A percentile compares a stretch with the other conserved stretches of the same genome.
These are phyloP conservation scores for Aphidoletes aphidimyza DNA, from an alignment of 2,888 invertebrate species.

Conservation along the genomic window DNA sequence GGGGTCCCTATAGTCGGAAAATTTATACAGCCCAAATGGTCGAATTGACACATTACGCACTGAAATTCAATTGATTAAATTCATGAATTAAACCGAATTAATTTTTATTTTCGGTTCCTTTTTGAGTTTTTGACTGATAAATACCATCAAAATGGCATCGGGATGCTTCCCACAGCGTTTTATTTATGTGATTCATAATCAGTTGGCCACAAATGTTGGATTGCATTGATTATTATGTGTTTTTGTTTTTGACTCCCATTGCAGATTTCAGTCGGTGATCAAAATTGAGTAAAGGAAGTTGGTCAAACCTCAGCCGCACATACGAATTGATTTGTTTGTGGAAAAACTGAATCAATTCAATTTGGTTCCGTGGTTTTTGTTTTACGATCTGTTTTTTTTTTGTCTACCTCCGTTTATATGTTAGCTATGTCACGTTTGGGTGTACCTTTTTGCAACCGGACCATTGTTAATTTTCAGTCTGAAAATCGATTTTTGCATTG, in stretches of 20 bases:
- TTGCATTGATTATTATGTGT: neutral
- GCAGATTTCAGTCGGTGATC: too few species aligned
- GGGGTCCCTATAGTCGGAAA: too few species aligned
- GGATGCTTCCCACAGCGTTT: too few species aligned
- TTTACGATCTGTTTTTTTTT: neutral
- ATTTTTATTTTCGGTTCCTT: too few species aligned
- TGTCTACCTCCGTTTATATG: neutral
- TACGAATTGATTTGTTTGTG: neutral
- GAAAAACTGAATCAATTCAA: neutral
- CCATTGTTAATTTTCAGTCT: neutral
- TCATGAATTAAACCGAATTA: neutral
- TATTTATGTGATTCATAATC: neutral
- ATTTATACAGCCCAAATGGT: too few species aligned
- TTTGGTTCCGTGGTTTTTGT: neutral
- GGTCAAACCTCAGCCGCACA: neutral
- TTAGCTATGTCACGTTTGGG: neutral
- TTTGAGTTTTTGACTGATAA: too few species aligned
- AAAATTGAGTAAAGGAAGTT: too few species aligned
- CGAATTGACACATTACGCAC: too few species aligned
- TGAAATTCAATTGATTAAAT: constrained; percentile 11
- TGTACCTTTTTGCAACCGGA: neutral
- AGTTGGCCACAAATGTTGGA: neutral
- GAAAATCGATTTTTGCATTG: too few species aligned
- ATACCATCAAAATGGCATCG: too few species aligned
- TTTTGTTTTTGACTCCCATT: neutral